A percentile compares a stretch with the other conserved stretches of the same genome.
Conservation (phyloP, 2,797 vertebrate genomes). For the Sebastes taczanowskii region DNA sequence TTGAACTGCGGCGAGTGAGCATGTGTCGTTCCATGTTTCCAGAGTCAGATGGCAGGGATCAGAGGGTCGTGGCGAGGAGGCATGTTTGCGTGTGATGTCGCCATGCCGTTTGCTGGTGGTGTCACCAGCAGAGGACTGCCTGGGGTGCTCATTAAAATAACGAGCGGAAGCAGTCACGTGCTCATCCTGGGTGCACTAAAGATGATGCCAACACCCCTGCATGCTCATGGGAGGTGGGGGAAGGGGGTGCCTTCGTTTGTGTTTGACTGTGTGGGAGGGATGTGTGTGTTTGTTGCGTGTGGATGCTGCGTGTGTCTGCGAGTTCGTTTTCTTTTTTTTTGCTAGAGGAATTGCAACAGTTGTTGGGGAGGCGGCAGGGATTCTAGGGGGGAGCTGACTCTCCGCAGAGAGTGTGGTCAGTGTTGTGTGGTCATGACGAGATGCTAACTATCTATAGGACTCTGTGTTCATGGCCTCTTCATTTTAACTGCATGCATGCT, state of each 20-base stretch:
- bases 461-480: constrained; percentile 15
- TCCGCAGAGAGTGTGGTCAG: constrained; percentile 56
- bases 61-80: constrained; percentile 77
- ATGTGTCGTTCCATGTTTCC: constrained; percentile 57
- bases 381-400: constrained; percentile 54
- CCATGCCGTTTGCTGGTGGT: constrained; percentile 73
- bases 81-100: constrained; percentile 79
- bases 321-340: constrained; percentile 13
- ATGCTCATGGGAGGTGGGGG: constrained; percentile 73
- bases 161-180: constrained; percentile 77
- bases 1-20: constrained; percentile 59
- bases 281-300: constrained; percentile 61
- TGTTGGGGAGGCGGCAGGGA: constrained; percentile 80
- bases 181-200: constrained; percentile 71
- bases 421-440: constrained; percentile 50
- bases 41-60: constrained; percentile 81
- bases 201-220: constrained; percentile 82
- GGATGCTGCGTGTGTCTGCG: constrained; percentile 36
- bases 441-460: constrained; percentile 50
- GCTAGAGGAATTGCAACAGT: constrained; percentile 76
- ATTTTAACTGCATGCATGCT: neutral
- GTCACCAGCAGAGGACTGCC: constrained; percentile 80
- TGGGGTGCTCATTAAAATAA: constrained; percentile 87
- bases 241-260: constrained; percentile 73
- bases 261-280: constrained; percentile 72